A percentile compares a stretch with the other conserved stretches of the same genome.
Conservation (phyloP, 2,888 invertebrate genomes). For the Bruchidius siliquastri region DNA sequence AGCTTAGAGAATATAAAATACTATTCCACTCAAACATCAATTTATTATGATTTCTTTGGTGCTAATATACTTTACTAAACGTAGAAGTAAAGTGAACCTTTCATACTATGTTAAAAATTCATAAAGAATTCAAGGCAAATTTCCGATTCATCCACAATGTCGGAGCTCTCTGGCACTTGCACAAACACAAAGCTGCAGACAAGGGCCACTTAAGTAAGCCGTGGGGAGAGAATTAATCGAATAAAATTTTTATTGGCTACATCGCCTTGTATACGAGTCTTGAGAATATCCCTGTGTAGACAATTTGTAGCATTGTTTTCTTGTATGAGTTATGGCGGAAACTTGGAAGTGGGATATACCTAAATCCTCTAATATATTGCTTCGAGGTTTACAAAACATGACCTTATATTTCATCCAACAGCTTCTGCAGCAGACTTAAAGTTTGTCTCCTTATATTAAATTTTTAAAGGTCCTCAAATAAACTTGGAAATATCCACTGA, state of each 20-base stretch:
- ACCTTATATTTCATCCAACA: background rate
- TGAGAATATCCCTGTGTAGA: constrained; percentile 8
- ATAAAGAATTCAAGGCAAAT: background rate
- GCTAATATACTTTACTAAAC: too few species aligned
- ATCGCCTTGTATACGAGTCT: background rate
- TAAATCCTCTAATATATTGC: constrained; percentile 12
- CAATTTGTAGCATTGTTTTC: constrained; percentile 13
- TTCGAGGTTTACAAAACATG: constrained; percentile 2
- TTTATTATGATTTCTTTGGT: too few species aligned
- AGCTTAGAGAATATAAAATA: too few species aligned
- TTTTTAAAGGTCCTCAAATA: background rate
- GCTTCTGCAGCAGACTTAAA: background rate
- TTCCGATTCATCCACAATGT: background rate
- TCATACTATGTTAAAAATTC: too few species aligned
- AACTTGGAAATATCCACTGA: background rate
- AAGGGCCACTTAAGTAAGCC: background rate
- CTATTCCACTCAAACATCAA: too few species aligned
- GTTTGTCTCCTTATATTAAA: background rate
- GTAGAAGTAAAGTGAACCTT: too few species aligned
- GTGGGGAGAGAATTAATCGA: background rate
- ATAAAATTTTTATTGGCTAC: background rate
- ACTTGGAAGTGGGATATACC: constrained; percentile 11
- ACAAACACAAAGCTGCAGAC: background rate
- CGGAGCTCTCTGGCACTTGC: background rate
- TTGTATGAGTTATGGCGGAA: constrained; percentile 9